phyloP scores from a whole-genome alignment of 2,113 vertebrate species.

The Rhadina sibilatrix region DNA sequence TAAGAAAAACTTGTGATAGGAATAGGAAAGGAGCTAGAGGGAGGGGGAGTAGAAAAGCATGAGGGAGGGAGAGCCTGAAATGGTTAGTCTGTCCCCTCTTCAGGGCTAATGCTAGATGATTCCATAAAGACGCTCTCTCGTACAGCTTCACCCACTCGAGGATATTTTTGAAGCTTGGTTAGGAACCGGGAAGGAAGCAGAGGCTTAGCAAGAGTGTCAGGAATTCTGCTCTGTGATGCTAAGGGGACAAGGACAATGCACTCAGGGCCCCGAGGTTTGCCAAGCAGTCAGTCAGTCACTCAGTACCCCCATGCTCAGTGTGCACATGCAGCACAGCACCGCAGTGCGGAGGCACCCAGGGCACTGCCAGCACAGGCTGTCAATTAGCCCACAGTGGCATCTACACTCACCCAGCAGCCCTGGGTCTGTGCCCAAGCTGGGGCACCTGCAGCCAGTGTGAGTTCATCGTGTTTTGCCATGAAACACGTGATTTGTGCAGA shows the following conservation, averaged over 20 bases:
- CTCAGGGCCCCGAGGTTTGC: neutral
- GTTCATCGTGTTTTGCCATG: neutral
- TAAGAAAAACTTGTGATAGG: neutral
- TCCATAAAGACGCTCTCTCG: neutral
- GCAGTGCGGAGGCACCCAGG: accelerated
- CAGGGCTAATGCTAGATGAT: neutral
- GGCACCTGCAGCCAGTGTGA: neutral
- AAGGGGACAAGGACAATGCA: neutral
- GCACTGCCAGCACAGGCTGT: neutral
- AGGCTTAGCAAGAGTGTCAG: neutral
- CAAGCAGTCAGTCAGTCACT: neutral
- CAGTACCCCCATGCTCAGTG: accelerated
- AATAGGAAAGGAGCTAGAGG: neutral
- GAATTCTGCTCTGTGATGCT: neutral
- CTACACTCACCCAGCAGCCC: neutral
- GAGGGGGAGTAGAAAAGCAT: neutral
- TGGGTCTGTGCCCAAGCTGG: neutral
- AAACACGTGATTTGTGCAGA: neutral
- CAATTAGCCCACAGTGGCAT: neutral
- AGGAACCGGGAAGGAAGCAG: neutral
- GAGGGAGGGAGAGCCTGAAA: neutral
- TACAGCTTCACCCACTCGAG: neutral
- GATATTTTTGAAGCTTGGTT: neutral
- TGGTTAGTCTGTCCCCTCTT: conserved; percentile 5
- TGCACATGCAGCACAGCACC: accelerated